Conservation (phyloP, 2,113 vertebrate species). For the Serilophus lunatus region DNA sequence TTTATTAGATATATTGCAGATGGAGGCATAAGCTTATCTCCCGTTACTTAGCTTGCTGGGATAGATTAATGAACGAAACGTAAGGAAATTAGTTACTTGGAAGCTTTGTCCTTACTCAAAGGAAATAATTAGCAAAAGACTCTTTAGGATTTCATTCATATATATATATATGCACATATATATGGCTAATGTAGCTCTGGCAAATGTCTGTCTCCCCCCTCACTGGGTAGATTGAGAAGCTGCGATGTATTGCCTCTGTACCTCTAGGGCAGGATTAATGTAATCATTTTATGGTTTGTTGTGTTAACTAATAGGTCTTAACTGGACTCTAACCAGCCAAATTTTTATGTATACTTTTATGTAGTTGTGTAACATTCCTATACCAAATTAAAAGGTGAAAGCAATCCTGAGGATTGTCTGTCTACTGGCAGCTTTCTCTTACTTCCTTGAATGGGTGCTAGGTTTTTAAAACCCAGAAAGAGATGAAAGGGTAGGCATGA, state of each 20-base stretch:
- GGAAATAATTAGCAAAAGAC: background rate
- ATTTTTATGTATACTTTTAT: background rate
- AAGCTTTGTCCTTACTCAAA: background rate
- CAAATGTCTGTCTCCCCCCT: background rate
- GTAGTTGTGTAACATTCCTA: background rate
- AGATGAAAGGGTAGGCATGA: background rate
- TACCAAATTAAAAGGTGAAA: background rate
- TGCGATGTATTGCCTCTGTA: background rate
- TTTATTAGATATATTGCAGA: background rate
- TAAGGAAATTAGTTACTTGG: background rate
- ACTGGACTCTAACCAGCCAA: background rate
- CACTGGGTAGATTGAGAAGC: background rate
- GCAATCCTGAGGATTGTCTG: background rate
- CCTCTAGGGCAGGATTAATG: background rate
- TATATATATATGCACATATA: too few relatives aligned
- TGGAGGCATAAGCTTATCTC: background rate
- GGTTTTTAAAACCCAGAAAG: background rate
- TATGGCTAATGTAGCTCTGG: background rate
- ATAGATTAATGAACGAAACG: background rate
- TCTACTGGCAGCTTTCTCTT: background rate
- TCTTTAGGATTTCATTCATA: background rate
- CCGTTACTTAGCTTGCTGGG: background rate
- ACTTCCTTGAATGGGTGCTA: background rate
- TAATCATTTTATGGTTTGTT: background rate
- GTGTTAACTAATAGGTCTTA: background rate